Conservation (phyloP, 1,140 invertebrate species). For the Bombus pyrosoma region DNA sequence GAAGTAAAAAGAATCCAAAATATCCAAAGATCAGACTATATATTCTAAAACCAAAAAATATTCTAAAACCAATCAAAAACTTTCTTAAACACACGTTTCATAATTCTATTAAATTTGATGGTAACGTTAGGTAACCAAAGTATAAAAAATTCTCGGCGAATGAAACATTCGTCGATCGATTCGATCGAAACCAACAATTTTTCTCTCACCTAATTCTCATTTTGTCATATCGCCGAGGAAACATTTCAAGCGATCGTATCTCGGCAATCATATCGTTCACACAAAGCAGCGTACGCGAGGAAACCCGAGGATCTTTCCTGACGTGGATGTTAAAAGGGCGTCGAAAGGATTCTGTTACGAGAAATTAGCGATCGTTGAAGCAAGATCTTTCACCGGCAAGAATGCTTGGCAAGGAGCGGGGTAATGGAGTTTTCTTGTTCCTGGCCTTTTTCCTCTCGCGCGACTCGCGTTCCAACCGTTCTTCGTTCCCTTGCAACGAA, state of each 20-base stretch:
- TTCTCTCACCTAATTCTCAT: too few species aligned
- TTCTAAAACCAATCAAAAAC: neutral
- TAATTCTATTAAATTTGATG: neutral
- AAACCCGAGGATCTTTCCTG: neutral
- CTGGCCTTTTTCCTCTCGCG: neutral
- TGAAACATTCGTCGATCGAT: neutral
- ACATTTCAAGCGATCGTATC: neutral
- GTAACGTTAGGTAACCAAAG: neutral
- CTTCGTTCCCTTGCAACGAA: neutral
- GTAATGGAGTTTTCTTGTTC: constrained; percentile 49
- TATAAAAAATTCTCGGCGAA: neutral
- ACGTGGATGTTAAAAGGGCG: neutral
- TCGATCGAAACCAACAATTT: neutral
- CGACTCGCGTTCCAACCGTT: neutral
- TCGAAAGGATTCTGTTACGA: constrained; percentile 11
- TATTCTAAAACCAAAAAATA: neutral
- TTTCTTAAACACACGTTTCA: neutral
- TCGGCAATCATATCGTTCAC: neutral
- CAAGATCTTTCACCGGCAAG: neutral
- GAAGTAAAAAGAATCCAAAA: too few species aligned
- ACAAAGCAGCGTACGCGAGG: neutral
- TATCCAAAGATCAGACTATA: neutral
- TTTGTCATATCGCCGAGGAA: neutral
- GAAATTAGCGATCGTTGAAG: constrained; percentile 36
- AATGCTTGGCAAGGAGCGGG: neutral